Evolutionary conservation across 1,140 invertebrate species (phyloP).

Genomic region (Tetramorium simillimum): DNA sequence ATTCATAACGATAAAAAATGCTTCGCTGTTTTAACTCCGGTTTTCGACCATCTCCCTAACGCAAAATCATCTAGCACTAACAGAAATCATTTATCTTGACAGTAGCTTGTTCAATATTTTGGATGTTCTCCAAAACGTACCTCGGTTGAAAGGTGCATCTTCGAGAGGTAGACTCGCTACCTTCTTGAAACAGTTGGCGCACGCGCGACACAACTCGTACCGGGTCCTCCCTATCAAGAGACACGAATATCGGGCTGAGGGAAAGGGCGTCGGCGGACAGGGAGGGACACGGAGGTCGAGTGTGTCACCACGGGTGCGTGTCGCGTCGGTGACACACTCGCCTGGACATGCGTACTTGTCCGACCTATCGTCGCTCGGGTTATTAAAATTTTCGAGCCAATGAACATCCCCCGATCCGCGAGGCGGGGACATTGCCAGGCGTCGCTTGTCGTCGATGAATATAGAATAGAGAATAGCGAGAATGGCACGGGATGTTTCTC

Average conservation of each 20-base stretch:
- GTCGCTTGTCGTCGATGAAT: slow-evolving; percentile 39
- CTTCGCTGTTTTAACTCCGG: background rate
- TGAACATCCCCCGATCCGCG: slow-evolving; percentile 75
- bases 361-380: slow-evolving; percentile 82
- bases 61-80: slow-evolving; percentile 4
- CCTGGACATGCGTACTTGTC: slow-evolving; percentile 84
- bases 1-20: background rate
- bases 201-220: slow-evolving; percentile 59
- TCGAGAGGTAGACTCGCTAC: slow-evolving; percentile 24
- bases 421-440: slow-evolving; percentile 72
- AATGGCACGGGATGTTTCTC: background rate
- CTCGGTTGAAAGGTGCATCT: slow-evolving; percentile 11
- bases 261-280: slow-evolving; percentile 22
- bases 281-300: slow-evolving; percentile 59
- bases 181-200: slow-evolving; percentile 52
- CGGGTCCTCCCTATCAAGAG: slow-evolving; percentile 65
- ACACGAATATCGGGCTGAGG: slow-evolving; percentile 53
- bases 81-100: background rate
- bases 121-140: slow-evolving; percentile 43
- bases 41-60: background rate
- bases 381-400: slow-evolving; percentile 86
- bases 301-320: slow-evolving; percentile 78
- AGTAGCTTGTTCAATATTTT: background rate
- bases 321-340: slow-evolving; percentile 81
- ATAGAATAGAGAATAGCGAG: slow-evolving; percentile 36